Percentiles rank a stretch among this genome's conserved stretches.
Evolutionary conservation across 2,797 vertebrate genomes (phyloP).

Genomic region (Pachyuromys duprasi): DNA sequence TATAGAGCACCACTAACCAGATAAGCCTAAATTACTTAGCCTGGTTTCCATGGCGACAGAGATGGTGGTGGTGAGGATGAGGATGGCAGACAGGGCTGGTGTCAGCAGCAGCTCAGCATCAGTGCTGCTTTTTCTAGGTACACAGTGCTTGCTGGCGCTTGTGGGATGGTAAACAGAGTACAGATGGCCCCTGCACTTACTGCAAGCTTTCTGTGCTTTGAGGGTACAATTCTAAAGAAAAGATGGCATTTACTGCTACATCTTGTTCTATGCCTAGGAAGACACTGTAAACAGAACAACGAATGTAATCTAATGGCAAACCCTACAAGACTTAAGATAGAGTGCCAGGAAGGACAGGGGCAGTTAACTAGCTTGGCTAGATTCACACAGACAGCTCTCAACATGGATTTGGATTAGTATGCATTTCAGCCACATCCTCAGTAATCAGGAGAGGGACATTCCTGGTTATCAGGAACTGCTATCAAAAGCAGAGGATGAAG

Average conservation of each 20-base stretch:
- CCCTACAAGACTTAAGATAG: neutral
- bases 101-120: neutral
- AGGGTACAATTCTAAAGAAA: neutral
- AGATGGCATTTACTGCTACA: neutral
- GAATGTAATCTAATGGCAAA: neutral
- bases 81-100: neutral
- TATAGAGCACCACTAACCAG: neutral
- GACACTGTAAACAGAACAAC: too few species aligned
- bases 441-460: neutral
- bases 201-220: neutral
- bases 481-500: neutral
- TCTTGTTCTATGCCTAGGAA: neutral
- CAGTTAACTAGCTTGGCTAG: neutral
- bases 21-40: neutral
- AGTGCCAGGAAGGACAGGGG: neutral
- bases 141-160: fast-evolving
- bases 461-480: neutral
- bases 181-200: fast-evolving
- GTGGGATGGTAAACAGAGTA: fast-evolving
- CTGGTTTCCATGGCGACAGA: neutral
- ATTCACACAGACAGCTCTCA: too few species aligned
- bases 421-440: neutral
- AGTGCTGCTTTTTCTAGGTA: fast-evolving
- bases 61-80: neutral
- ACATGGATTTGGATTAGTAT: neutral